Conservation (phyloP, 2,113 vertebrate species). For the Ptilorrhoa leucosticta region DNA sequence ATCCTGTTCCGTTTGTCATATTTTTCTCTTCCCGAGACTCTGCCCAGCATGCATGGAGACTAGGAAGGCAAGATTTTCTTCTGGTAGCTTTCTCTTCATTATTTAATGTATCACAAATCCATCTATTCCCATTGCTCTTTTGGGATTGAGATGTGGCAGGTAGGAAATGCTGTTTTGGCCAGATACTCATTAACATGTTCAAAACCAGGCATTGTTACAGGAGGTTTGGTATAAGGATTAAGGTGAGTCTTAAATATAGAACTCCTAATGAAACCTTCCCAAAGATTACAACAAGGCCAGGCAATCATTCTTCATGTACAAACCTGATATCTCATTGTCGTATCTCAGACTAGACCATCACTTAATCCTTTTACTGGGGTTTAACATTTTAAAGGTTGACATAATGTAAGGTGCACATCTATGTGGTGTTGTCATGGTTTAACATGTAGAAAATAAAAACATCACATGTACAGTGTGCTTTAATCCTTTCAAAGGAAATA, state of each 20-base stretch:
- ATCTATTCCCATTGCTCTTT: not conserved
- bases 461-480: not conserved
- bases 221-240: not conserved
- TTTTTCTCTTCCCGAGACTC: not conserved
- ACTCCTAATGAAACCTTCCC: not conserved
- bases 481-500: not conserved
- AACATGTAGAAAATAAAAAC: not conserved
- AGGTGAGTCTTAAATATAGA: not conserved
- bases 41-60: not conserved
- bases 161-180: not conserved
- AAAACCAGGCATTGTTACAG: not conserved
- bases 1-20: accelerated
- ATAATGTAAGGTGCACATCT: not conserved
- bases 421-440: not conserved
- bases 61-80: not conserved
- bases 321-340: not conserved
- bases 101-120: not conserved
- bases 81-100: not conserved
- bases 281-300: not conserved
- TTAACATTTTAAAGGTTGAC: not conserved
- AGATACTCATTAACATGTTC: not conserved
- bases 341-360: not conserved
- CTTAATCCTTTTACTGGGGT: not conserved
- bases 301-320: not conserved
- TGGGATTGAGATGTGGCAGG: not conserved